Conservation (phyloP, 2,113 vertebrate genomes). For the Callopanchax toddi region DNA sequence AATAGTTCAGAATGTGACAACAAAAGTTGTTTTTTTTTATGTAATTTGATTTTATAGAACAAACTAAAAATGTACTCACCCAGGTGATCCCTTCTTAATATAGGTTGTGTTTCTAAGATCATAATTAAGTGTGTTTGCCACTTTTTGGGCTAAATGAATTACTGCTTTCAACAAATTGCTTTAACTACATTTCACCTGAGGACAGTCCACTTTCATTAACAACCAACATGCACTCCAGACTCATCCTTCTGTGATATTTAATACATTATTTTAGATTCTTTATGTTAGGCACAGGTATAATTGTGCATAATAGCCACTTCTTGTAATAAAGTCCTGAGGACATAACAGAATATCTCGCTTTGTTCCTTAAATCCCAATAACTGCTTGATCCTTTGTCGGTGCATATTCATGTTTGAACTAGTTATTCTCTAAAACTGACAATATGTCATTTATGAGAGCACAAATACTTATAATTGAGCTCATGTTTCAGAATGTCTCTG, state of each 20-base stretch:
- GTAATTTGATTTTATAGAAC: neutral
- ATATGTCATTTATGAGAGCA: conserved; percentile 58
- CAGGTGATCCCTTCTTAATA: neutral
- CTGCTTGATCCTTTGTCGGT: conserved; percentile 27
- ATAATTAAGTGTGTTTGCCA: conserved; percentile 67
- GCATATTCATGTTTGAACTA: conserved; percentile 34
- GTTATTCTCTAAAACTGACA: conserved; percentile 32
- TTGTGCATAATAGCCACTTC: conserved; percentile 11
- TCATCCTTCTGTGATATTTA: conserved; percentile 16
- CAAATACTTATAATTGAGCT: conserved; percentile 47
- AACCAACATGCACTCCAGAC: conserved; percentile 30
- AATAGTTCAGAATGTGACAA: conserved; percentile 33
- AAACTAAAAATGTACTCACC: no score
- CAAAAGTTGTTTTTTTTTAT: conserved; percentile 15
- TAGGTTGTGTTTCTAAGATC: conserved; percentile 28
- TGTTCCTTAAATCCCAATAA: conserved; percentile 32
- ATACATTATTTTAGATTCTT: conserved; percentile 25
- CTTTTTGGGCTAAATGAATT: conserved; percentile 74
- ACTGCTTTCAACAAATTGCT: conserved; percentile 68
- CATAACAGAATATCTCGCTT: neutral
- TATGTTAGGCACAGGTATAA: neutral
- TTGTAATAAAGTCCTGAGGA: conserved; percentile 8
- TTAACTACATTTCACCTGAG: conserved; percentile 42
- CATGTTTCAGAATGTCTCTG: conserved; percentile 56
- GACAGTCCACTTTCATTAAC: conserved; percentile 40